phyloP scores from a whole-genome alignment of 2,113 vertebrate species.

The Pangasianodon gigas region DNA sequence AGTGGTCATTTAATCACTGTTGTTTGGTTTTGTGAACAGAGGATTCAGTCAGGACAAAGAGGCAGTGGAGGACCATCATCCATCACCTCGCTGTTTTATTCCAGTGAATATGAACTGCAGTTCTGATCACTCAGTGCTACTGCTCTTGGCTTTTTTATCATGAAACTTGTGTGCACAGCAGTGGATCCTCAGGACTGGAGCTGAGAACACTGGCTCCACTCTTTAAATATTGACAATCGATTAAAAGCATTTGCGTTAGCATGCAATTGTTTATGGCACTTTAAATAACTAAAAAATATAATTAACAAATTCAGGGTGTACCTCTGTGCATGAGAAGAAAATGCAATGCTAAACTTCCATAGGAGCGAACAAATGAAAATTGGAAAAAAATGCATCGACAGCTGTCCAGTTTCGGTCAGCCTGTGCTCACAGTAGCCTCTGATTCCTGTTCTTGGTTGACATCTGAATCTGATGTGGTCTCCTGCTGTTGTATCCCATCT shows the following conservation, averaged over 20 bases:
- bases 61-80: background rate
- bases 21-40: background rate
- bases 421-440: background rate
- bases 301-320: no score
- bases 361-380: background rate
- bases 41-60: background rate
- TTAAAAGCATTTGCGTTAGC: background rate
- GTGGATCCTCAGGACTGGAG: background rate
- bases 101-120: background rate
- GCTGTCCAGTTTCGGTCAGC: background rate
- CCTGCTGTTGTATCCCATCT: background rate
- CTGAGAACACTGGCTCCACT: background rate
- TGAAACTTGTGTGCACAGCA: background rate
- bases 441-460: background rate
- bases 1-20: background rate
- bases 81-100: background rate
- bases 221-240: background rate
- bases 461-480: background rate
- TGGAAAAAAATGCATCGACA: background rate
- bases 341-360: background rate
- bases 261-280: background rate
- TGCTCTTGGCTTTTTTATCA: background rate
- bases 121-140: background rate
- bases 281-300: background rate
- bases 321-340: no score